Evolutionary conservation across 2,113 vertebrate species (phyloP), one percentile per base, ranked within the genome.

Genomic region (Parotia lawesii): DNA sequence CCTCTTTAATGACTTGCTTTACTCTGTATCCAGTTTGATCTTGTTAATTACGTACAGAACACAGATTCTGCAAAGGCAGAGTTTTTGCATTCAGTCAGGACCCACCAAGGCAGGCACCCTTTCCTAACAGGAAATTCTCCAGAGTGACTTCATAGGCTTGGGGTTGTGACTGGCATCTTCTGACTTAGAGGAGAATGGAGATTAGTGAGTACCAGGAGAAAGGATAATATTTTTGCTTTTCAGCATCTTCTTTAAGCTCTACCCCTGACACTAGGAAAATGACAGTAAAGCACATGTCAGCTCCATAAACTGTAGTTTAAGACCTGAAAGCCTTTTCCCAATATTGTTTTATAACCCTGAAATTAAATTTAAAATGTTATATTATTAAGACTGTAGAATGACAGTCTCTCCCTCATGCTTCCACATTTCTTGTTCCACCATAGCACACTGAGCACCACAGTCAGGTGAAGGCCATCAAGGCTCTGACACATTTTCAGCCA

Each of bases 1-100:
- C 51, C 51, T 66, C 35, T 95, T 96, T 85, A 85, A 89, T 81
- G 91, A 61, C 42, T 70, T 76, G 28, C 57, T 60, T 96, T 90
- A 73, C 58, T 89, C 33, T 62, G 25, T 66, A 64, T 70, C 66
- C 37, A 47, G 31, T 81, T 95, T 83, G 58, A 62, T 42, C 38
- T 65, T n/a, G 53, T 64, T 72, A 85, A 83, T 87, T 53, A 35
- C 6, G 20, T 73, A 54, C 14, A 35, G 64, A 76, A 35, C 27
- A 42, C 13, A 67, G 61, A n/a, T 87, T 64, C 57, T 66, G 61
- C 51, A 72, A 64, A 54, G 44, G 11, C 31, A 45, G 2, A 19
- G 10, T 50, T 53, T 78, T 44, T 58, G 75, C 33, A 48, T 45
- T 87, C 40, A 23, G 22, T 42, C 60, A 79, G 70, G 48, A 66